Conservation (phyloP, 2,797 vertebrate species). For the Acomys russatus region DNA sequence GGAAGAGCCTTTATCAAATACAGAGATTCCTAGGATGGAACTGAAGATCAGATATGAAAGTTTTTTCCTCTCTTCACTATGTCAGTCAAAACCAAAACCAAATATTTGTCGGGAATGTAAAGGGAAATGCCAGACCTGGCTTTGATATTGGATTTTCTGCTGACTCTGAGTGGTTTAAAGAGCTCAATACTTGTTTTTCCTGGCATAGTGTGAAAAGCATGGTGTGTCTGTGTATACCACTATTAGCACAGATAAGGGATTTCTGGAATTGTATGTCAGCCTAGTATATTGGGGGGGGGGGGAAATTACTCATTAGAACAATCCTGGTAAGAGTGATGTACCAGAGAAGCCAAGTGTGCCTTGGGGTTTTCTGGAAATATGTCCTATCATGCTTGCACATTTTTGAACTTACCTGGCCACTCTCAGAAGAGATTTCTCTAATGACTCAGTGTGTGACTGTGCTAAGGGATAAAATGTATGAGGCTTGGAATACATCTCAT, state of each 20-base stretch:
- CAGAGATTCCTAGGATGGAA: not conserved
- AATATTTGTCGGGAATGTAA: not conserved
- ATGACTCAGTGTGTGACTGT: not conserved
- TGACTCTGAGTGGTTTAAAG: not conserved
- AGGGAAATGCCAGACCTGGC: not conserved
- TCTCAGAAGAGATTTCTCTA: not conserved
- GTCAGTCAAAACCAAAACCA: not conserved
- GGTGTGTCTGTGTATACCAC: not conserved
- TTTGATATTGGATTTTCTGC: not conserved
- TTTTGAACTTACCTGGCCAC: not conserved
- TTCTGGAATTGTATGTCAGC: not conserved
- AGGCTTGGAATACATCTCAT: not conserved
- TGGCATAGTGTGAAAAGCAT: not conserved
- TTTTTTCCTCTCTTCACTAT: too few species aligned
- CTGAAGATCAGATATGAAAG: not conserved
- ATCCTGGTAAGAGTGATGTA: not conserved
- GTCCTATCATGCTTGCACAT: not conserved
- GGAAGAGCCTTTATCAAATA: not conserved
- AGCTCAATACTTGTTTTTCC: not conserved
- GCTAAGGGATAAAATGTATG: not conserved
- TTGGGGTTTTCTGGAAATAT: not conserved
- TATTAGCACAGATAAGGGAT: not conserved
- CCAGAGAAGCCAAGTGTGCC: not conserved
- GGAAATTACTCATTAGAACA: not conserved
- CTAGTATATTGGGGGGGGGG: not conserved